phyloP scores from a whole-genome alignment of 2,797 vertebrate genomes.

The Acrossocheilus fasciatus region DNA sequence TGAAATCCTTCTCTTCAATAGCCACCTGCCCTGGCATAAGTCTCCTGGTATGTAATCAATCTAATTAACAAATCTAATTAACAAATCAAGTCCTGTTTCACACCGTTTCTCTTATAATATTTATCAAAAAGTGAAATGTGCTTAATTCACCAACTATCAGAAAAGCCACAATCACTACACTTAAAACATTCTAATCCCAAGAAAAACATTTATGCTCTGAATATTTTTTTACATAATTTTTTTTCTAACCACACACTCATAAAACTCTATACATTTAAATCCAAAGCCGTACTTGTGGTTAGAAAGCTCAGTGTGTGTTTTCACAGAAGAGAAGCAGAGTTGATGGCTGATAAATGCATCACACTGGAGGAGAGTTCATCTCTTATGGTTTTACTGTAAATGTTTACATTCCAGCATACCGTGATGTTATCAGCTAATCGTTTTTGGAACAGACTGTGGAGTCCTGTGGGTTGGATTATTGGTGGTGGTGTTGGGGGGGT shows the following conservation, averaged over 20 bases:
- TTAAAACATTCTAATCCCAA: background rate
- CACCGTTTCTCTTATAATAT: background rate
- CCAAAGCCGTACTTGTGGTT: constrained; percentile 17
- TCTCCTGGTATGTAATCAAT: background rate
- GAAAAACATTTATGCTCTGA: constrained; percentile 19
- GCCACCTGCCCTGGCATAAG: background rate
- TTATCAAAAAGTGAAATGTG: background rate
- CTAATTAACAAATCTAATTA: background rate
- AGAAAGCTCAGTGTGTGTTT: constrained; percentile 23
- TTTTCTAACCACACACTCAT: background rate
- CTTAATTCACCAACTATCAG: background rate
- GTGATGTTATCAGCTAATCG: constrained; percentile 84
- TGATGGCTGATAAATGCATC: constrained; percentile 73
- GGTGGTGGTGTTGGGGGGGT: constrained; percentile 50
- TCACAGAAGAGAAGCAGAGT: constrained; percentile 39
- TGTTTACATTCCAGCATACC: constrained; percentile 82
- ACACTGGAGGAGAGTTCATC: constrained; percentile 69
- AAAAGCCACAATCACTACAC: background rate
- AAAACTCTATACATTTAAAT: constrained; percentile 5
- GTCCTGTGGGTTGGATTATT: constrained; percentile 77
- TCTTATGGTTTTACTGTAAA: constrained; percentile 81
- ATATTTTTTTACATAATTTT: background rate
- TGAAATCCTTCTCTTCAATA: background rate
- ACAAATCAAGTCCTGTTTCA: background rate
- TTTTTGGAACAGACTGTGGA: constrained; percentile 76